phyloP scores from a whole-genome alignment of 2,797 vertebrate genomes.

The Gymnothorax javanicus region DNA sequence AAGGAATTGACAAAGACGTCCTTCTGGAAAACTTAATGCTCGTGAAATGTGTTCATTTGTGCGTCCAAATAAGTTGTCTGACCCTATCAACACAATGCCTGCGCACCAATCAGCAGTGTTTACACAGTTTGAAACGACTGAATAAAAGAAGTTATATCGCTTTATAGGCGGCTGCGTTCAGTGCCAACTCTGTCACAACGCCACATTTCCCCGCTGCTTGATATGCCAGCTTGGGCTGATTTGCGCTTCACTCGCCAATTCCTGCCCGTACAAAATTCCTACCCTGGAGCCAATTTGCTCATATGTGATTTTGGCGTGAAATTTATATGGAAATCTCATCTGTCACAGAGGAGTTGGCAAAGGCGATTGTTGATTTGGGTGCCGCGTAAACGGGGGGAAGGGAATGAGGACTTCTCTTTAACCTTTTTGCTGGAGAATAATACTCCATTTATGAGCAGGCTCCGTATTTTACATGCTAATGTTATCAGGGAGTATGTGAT shows the following conservation, averaged over 20 bases:
- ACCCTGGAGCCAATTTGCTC: background rate
- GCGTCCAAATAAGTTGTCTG: background rate
- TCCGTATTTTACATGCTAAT: background rate
- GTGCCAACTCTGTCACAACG: background rate
- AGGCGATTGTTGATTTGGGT: background rate
- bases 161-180: background rate
- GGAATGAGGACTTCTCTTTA: background rate
- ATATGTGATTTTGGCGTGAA: background rate
- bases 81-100: background rate
- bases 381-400: background rate
- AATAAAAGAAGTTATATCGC: background rate
- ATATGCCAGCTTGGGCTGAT: background rate
- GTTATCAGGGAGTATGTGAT: background rate
- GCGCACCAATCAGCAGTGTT: background rate
- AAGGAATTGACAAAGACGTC: background rate
- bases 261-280: background rate
- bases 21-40: background rate
- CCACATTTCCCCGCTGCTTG: background rate
- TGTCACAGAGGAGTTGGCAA: background rate
- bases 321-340: background rate
- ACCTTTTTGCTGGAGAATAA: background rate
- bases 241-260: background rate
- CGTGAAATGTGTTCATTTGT: background rate
- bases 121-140: background rate
- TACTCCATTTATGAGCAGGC: background rate